Conservation (phyloP, 2,113 vertebrate genomes). For the Fulmarus glacialis region DNA sequence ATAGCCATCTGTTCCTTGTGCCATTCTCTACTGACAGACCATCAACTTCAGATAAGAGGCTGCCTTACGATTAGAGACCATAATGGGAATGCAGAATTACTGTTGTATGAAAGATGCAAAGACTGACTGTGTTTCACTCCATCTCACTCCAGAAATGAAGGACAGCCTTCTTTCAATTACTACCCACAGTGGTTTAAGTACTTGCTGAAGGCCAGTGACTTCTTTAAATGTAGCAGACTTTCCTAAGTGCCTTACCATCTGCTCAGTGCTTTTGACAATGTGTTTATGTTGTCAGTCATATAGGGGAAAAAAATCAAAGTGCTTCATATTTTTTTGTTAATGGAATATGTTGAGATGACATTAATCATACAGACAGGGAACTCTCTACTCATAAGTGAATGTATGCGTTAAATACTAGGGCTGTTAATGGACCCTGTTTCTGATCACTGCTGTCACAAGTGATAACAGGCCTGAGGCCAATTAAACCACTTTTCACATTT, state of each 20-base stretch:
- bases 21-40: neutral
- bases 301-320: neutral
- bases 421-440: slow-evolving; percentile 15
- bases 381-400: neutral
- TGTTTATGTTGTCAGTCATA: slow-evolving; percentile 45
- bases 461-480: slow-evolving; percentile 2
- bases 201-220: neutral
- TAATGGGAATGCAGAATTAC: neutral
- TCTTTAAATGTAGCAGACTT: slow-evolving; percentile 8
- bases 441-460: slow-evolving; percentile 12
- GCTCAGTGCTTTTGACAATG: neutral
- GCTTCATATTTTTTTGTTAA: slow-evolving; percentile 20
- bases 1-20: neutral
- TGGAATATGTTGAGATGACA: slow-evolving; percentile 13
- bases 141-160: neutral
- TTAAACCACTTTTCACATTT: slow-evolving; percentile 25
- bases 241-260: slow-evolving; percentile 35
- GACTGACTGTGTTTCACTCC: neutral
- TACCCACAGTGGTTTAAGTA: neutral
- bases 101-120: neutral
- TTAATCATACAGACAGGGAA: slow-evolving; percentile 25
- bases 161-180: neutral
- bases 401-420: neutral
- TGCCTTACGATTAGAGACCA: neutral
- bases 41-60: neutral